Conservation (phyloP, 2,113 vertebrate genomes). For the Pseudorectes ferrugineus region DNA sequence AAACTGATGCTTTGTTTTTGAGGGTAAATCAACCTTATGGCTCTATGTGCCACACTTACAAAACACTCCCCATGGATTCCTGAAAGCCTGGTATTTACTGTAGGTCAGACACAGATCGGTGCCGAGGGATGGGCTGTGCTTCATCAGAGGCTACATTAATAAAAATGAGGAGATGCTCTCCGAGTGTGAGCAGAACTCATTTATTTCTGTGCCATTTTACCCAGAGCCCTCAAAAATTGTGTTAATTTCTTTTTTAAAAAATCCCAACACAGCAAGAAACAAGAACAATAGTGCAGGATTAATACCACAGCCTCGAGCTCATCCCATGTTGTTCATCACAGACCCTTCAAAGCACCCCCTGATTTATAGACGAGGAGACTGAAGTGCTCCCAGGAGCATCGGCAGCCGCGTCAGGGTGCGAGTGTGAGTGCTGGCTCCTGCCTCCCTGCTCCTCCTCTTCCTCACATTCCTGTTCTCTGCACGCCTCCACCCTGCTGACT, state of each 20-base stretch:
- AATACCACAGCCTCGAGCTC: neutral
- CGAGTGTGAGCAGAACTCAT: neutral
- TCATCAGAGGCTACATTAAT: neutral
- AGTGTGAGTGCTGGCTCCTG: neutral
- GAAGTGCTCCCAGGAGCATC: neutral
- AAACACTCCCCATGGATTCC: neutral
- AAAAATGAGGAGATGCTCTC: neutral
- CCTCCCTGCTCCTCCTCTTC: neutral
- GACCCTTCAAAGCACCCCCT: neutral
- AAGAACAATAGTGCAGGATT: neutral
- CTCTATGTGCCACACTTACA: neutral
- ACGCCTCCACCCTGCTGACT: neutral
- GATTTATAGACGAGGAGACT: neutral
- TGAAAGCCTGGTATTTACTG: neutral
- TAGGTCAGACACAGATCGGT: neutral
- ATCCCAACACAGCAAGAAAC: neutral
- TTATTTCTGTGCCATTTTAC: neutral
- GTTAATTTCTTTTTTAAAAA: neutral
- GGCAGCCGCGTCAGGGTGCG: neutral
- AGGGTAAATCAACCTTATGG: slow-evolving; percentile 5
- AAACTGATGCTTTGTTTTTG: neutral
- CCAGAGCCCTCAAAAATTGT: neutral
- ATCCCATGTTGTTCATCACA: neutral
- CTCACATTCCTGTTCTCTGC: neutral
- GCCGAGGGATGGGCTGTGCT: neutral